Percentiles rank a stretch among this genome's conserved stretches.
Conservation (phyloP, 1,140 invertebrate species). For the Bombus balteatus region DNA sequence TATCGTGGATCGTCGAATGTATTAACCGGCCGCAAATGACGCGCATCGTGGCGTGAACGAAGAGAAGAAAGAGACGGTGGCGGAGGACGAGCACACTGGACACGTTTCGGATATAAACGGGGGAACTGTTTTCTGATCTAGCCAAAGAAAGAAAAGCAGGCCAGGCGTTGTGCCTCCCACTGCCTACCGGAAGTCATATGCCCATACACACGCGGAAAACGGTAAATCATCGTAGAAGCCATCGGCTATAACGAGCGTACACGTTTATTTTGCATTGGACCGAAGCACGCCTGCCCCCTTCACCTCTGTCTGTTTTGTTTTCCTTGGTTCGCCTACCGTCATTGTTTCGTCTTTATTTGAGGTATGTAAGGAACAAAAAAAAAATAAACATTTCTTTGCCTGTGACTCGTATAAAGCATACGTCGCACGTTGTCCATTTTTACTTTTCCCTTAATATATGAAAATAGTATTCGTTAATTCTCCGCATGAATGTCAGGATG, state of each 20-base stretch:
- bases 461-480: background rate
- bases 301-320: slow-evolving; percentile 35
- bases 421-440: background rate
- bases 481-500: background rate
- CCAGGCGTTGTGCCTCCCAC: slow-evolving; percentile 61
- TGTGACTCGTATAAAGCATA: background rate
- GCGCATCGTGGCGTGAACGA: slow-evolving; percentile 51
- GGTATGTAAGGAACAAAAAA: slow-evolving; percentile 6
- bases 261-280: slow-evolving; percentile 44
- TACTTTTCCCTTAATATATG: background rate
- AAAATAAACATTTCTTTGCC: background rate
- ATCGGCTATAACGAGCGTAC: slow-evolving; percentile 38
- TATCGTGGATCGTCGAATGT: slow-evolving; percentile 68
- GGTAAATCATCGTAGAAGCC: slow-evolving; percentile 74
- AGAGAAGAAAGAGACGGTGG: slow-evolving; percentile 47
- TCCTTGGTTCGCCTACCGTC: slow-evolving; percentile 27
- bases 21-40: slow-evolving; percentile 68
- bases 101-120: slow-evolving; percentile 10
- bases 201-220: slow-evolving; percentile 81
- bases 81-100: slow-evolving; percentile 37
- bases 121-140: slow-evolving; percentile 29
- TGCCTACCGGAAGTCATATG: slow-evolving; percentile 80
- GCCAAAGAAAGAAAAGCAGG: slow-evolving; percentile 42
- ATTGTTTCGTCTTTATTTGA: slow-evolving; percentile 28
- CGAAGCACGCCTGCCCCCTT: slow-evolving; percentile 7